Conservation (phyloP, 2,113 vertebrate species). For the Sardina pilchardus region DNA sequence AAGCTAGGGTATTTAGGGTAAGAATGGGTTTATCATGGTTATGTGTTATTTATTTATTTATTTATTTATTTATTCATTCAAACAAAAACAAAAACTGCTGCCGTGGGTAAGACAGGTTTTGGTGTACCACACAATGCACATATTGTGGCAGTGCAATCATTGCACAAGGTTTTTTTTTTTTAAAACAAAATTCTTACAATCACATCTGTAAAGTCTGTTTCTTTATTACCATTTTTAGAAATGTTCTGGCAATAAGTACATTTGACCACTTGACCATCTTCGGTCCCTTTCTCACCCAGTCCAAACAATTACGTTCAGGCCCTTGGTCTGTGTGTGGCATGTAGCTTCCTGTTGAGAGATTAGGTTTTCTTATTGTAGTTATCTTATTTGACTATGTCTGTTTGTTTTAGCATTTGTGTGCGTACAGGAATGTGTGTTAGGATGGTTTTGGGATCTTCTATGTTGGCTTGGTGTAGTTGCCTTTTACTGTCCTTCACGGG, state of each 20-base stretch:
- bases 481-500: not conserved
- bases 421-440: not conserved
- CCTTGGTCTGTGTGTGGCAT: not conserved
- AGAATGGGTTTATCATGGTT: too few relatives aligned
- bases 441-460: not conserved
- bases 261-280: not conserved
- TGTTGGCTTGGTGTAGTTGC: not conserved
- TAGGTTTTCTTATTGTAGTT: not conserved
- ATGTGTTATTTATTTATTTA: not conserved
- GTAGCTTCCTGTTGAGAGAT: not conserved
- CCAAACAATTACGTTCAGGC: not conserved
- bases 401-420: not conserved
- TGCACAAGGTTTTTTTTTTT: too few relatives aligned
- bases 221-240: not conserved
- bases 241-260: not conserved
- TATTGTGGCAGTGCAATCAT: not conserved
- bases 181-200: too few relatives aligned
- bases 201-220: not conserved
- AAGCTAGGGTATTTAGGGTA: not conserved
- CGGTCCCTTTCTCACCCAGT: not conserved
- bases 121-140: not conserved
- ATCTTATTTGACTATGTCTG: not conserved
- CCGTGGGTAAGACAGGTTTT: not conserved
- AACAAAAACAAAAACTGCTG: not conserved
- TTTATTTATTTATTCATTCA: not conserved